A percentile compares a stretch with the other conserved stretches of the same genome.
These are phyloP conservation scores for Philypnodon macrostomus DNA, from an alignment of 2,797 vertebrate genomes.

Conservation along the genomic window DNA sequence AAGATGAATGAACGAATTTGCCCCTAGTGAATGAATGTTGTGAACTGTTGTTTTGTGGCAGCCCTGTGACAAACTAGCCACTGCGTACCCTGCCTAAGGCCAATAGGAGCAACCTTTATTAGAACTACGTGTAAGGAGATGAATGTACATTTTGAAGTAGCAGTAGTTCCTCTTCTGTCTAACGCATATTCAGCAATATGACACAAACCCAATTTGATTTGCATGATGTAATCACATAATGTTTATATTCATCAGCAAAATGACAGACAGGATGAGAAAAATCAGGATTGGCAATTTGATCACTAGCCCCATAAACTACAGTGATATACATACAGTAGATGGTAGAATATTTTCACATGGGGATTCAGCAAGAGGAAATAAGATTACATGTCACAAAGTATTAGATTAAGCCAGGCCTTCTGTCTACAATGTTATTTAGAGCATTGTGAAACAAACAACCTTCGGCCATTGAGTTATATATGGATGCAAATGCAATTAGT, in stretches of 20 bases:
- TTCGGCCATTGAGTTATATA: conserved; percentile 1
- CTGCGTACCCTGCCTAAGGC: too few species aligned
- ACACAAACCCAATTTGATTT: conserved; percentile 8
- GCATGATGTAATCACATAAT: conserved; percentile 4
- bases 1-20: too few species aligned
- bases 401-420: conserved; percentile 3
- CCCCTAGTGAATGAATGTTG: too few species aligned
- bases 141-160: too few species aligned
- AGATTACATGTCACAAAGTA: conserved; percentile 6
- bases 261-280: not conserved
- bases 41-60: too few species aligned
- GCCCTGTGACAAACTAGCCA: too few species aligned
- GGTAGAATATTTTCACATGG: not conserved
- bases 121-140: too few species aligned
- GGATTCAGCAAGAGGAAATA: not conserved
- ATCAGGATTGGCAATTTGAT: too few species aligned
- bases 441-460: conserved; percentile 10
- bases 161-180: too few species aligned
- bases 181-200: too few species aligned
- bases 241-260: conserved; percentile 4
- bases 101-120: too few species aligned
- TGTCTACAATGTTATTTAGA: conserved; percentile 1
- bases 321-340: conserved; percentile 6
- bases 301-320: not conserved
- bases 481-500: conserved; percentile 18